Conservation (phyloP, 2,888 invertebrate species). For the Xestia xanthographa region DNA sequence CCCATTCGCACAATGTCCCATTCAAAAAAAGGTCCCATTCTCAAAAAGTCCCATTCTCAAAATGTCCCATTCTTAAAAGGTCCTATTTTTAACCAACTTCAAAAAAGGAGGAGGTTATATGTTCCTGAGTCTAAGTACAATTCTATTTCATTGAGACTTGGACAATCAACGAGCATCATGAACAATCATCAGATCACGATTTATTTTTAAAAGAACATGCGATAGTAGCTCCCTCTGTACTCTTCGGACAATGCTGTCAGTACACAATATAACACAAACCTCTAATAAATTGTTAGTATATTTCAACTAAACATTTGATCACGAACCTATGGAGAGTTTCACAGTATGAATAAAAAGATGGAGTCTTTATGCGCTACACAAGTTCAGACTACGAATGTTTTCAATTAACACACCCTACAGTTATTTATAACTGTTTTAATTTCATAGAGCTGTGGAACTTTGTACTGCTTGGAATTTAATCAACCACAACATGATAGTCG, state of each 20-base stretch:
- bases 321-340: background rate
- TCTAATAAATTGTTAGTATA: background rate
- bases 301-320: background rate
- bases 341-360: background rate
- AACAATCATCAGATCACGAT: slow-evolving; percentile 15
- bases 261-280: background rate
- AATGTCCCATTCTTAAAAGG: no score
- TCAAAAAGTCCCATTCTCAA: no score
- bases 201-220: background rate
- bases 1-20: no score
- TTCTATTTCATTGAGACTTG: slow-evolving; percentile 18
- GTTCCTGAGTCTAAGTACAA: slow-evolving; percentile 8
- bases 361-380: background rate
- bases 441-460: slow-evolving; percentile 6
- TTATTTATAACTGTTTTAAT: slow-evolving; percentile 5
- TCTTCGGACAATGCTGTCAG: slow-evolving; percentile 1
- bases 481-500: background rate
- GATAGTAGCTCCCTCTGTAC: slow-evolving; percentile 27
- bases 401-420: background rate
- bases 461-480: background rate
- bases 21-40: no score
- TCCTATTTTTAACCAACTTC: no score
- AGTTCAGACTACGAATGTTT: background rate
- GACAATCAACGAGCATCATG: slow-evolving; percentile 18
- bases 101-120: no score